phyloP scores from a whole-genome alignment of 2,113 vertebrate genomes.

The Entelurus aequoreus region DNA sequence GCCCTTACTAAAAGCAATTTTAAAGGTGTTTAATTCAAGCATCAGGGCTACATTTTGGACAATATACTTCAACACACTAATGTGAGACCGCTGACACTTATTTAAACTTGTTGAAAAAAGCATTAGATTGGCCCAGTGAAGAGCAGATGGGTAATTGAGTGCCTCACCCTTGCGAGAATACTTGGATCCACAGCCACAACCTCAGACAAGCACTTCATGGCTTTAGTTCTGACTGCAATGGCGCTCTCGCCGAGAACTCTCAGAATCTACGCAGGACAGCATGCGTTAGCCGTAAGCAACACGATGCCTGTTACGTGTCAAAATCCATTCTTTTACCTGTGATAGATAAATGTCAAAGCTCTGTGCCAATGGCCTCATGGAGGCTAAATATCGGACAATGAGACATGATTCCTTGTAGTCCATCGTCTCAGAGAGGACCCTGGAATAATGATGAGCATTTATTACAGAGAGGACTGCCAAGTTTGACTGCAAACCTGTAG shows the following conservation, averaged over 20 bases:
- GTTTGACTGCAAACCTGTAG: not conserved
- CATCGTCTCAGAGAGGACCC: conserved; percentile 84
- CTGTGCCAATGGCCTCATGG: conserved; percentile 99
- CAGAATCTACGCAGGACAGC: conserved; percentile 80
- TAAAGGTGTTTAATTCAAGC: no score
- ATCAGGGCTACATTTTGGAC: no score
- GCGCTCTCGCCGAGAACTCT: conserved; percentile 98
- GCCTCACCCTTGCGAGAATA: conserved; percentile 89
- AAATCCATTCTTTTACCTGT: conserved; percentile 76
- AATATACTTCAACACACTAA: no score
- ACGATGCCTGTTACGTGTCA: not conserved
- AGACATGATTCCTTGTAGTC: conserved; percentile 93
- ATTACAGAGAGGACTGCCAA: not conserved
- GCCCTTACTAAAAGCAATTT: no score
- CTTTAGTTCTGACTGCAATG: conserved; percentile 98
- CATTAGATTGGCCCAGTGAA: no score
- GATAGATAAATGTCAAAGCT: conserved; percentile 99
- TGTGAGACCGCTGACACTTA: no score
- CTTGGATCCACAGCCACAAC: conserved; percentile 98
- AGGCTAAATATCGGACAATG: conserved; percentile 98
- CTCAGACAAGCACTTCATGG: conserved; percentile 99
- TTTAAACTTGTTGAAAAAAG: no score
- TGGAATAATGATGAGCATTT: conserved; percentile 49
- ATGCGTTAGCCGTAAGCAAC: not conserved
- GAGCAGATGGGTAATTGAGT: not conserved